Conservation (phyloP, 1,140 invertebrate genomes). For the Phymorhynchus buccinoides region DNA sequence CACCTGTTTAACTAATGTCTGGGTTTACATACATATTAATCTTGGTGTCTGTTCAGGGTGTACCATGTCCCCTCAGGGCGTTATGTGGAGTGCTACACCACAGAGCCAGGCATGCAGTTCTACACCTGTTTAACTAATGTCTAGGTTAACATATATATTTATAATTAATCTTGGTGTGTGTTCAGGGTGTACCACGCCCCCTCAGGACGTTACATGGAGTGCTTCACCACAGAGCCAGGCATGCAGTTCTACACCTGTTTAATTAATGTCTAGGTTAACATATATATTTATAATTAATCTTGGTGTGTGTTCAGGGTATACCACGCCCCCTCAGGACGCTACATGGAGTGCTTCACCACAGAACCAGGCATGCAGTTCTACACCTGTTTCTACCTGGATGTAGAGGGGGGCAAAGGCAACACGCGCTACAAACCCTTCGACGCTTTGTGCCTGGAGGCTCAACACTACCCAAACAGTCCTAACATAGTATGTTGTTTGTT, state of each 20-base stretch:
- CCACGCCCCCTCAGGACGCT: conserved; percentile 82
- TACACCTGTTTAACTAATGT: conserved; percentile 87
- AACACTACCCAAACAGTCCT: conserved; percentile 92
- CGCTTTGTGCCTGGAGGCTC: conserved; percentile 91
- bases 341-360: conserved; percentile 84
- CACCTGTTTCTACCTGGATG: conserved; percentile 82
- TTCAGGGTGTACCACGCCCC: conserved; percentile 78
- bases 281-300: too few species aligned
- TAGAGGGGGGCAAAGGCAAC: conserved; percentile 82
- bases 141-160: conserved; percentile 13
- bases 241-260: conserved; percentile 92
- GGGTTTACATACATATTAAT: not conserved
- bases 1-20: conserved; percentile 81
- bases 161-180: too few species aligned
- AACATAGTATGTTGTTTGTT: conserved; percentile 80
- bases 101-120: conserved; percentile 92
- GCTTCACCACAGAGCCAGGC: conserved; percentile 88
- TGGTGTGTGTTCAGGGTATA: conserved; percentile 74
- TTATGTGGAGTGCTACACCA: conserved; percentile 82
- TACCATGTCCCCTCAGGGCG: conserved; percentile 82
- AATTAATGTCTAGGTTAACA: too few species aligned
- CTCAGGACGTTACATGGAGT: conserved; percentile 82
- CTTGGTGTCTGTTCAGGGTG: too few species aligned
- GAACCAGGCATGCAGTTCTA: conserved; percentile 94
- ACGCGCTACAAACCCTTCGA: conserved; percentile 83